phyloP scores from a whole-genome alignment of 2,113 vertebrate species.

The Panurus biarmicus region DNA sequence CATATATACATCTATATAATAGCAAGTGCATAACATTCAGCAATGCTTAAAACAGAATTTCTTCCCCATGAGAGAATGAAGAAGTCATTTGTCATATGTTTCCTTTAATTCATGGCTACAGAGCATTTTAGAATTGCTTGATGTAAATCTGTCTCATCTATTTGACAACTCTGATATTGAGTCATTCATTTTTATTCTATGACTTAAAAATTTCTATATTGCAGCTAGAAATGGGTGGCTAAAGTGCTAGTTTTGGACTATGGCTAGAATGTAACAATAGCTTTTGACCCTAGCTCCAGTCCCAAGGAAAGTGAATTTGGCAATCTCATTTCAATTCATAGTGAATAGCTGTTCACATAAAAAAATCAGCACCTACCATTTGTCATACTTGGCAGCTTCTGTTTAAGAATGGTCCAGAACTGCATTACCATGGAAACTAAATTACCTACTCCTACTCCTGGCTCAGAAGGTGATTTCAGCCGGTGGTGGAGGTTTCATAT shows the following conservation, averaged over 20 bases:
- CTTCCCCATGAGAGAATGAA: slow-evolving; percentile 8
- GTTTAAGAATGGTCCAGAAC: slow-evolving; percentile 51
- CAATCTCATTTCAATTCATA: slow-evolving; percentile 53
- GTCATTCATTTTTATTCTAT: slow-evolving; percentile 33
- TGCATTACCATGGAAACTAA: slow-evolving; percentile 56
- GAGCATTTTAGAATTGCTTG: slow-evolving; percentile 37
- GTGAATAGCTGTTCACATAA: slow-evolving; percentile 57
- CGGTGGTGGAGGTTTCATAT: slow-evolving; percentile 5
- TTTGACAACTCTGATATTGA: slow-evolving; percentile 25
- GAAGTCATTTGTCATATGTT: slow-evolving; percentile 22
- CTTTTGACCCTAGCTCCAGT: slow-evolving; percentile 30
- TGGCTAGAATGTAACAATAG: slow-evolving; percentile 19
- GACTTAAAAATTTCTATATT: slow-evolving; percentile 49
- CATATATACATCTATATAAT: background rate
- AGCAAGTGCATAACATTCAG: slow-evolving; percentile 15
- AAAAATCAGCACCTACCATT: slow-evolving; percentile 60
- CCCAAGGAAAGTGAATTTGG: slow-evolving; percentile 53
- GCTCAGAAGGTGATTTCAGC: slow-evolving; percentile 38
- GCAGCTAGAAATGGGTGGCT: background rate
- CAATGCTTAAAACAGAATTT: slow-evolving; percentile 42
- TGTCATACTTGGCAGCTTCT: slow-evolving; percentile 58
- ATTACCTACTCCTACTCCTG: slow-evolving; percentile 58
- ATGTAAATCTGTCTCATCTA: slow-evolving; percentile 32
- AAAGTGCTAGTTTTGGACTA: background rate
- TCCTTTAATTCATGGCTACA: slow-evolving; percentile 40